Conservation (phyloP, 2,113 vertebrate genomes). For the Xenopus laevis region DNA sequence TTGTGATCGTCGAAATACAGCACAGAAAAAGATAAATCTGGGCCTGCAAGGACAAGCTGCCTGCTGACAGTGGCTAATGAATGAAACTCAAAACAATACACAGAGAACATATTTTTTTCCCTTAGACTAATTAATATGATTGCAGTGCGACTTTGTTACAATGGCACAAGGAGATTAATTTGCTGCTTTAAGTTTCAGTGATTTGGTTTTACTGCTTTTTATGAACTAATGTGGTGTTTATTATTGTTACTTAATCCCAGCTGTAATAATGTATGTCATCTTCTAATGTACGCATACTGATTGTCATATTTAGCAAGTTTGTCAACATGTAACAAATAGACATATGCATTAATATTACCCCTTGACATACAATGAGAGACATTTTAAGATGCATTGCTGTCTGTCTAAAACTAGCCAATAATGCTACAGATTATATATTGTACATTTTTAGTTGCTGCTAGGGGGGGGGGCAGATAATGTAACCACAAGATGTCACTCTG, state of each 20-base stretch:
- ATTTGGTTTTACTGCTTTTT: not conserved
- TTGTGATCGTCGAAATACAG: too few relatives aligned
- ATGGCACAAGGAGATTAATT: conserved; percentile 21
- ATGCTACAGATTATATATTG: too few relatives aligned
- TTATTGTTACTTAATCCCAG: not conserved
- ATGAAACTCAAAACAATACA: conserved; percentile 27
- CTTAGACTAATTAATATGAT: conserved; percentile 23
- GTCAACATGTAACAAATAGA: too few relatives aligned
- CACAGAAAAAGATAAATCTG: conserved; percentile 1
- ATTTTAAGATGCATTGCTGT: too few relatives aligned
- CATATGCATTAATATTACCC: too few relatives aligned
- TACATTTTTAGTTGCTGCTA: too few relatives aligned
- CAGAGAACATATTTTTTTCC: conserved; percentile 7
- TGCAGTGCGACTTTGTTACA: conserved; percentile 13
- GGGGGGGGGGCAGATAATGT: too few relatives aligned
- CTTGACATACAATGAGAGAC: too few relatives aligned
- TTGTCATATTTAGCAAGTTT: too few relatives aligned
- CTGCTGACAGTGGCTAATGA: conserved; percentile 27
- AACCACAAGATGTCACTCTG: too few relatives aligned
- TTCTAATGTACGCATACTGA: not conserved
- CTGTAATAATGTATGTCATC: not conserved
- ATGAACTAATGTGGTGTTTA: conserved; percentile 4
- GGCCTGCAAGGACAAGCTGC: conserved; percentile 28
- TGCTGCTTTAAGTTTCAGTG: conserved; percentile 7
- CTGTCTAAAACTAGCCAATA: too few relatives aligned